These are phyloP conservation scores for Erpornis zantholeuca DNA, from an alignment of 2,113 vertebrate species.

Conservation along the genomic window DNA sequence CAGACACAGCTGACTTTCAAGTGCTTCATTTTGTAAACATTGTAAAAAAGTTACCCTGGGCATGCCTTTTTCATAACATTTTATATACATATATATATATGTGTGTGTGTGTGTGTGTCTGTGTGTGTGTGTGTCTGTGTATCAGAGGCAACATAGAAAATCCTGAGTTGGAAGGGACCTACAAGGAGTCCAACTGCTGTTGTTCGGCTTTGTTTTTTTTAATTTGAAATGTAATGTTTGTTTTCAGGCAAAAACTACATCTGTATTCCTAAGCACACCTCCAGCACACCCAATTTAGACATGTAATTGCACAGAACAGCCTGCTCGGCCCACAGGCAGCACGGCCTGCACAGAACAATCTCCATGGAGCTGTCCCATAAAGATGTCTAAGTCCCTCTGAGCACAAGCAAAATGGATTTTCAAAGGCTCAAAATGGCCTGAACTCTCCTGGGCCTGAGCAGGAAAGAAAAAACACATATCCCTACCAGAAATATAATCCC, in stretches of 20 bases:
- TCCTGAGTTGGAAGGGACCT: neutral
- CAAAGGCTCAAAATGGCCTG: neutral
- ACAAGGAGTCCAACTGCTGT: neutral
- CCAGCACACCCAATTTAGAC: neutral
- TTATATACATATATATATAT: neutral
- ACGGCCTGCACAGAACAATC: accelerated
- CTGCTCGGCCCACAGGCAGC: neutral
- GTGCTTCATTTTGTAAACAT: neutral
- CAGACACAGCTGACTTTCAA: neutral
- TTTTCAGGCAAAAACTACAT: neutral
- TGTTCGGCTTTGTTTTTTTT: neutral
- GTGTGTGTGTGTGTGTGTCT: too few relatives aligned
- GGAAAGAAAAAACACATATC: neutral
- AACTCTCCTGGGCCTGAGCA: neutral
- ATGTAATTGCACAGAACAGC: neutral
- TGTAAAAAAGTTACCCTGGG: neutral
- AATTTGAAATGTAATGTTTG: neutral
- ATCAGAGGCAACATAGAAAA: neutral
- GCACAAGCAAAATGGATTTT: neutral
- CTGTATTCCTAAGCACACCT: neutral
- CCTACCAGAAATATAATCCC: neutral
- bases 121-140: too few relatives aligned
- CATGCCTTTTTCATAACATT: neutral
- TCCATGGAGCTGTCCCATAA: neutral
- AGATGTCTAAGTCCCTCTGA: neutral